Conservation (phyloP, 1,140 invertebrate species). For the Drosophila serrata region DNA sequence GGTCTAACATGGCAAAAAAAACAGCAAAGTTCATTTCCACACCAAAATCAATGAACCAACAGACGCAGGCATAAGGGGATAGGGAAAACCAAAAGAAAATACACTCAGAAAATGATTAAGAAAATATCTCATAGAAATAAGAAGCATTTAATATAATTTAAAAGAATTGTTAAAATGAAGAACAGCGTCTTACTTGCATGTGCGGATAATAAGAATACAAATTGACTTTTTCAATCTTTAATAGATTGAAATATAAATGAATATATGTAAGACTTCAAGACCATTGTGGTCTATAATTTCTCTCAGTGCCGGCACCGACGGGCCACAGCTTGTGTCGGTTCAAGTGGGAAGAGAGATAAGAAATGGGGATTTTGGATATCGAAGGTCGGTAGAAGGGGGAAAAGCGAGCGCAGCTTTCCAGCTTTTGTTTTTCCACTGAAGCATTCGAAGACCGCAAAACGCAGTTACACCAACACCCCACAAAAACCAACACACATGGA, state of each 20-base stretch:
- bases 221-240: too few relatives aligned
- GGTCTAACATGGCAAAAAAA: constrained; percentile 10
- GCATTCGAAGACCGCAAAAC: constrained; percentile 57
- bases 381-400: constrained; percentile 19
- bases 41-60: constrained; percentile 81
- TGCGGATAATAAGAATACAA: background rate
- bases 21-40: constrained; percentile 78
- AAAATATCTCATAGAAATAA: too few relatives aligned
- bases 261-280: too few relatives aligned
- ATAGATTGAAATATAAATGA: too few relatives aligned
- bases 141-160: too few relatives aligned
- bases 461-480: constrained; percentile 69
- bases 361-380: constrained; percentile 5
- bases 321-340: constrained; percentile 70
- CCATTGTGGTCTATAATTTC: too few relatives aligned
- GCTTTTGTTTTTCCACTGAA: constrained; percentile 76
- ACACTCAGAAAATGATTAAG: constrained; percentile 2
- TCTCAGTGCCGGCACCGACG: constrained; percentile 24
- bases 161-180: background rate
- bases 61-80: constrained; percentile 43
- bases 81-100: background rate
- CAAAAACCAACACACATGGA: constrained; percentile 23
- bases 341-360: constrained; percentile 40
- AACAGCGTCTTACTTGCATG: background rate
- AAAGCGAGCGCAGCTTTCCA: constrained; percentile 67